Base-by-base conservation (phyloP, 2,113 vertebrate species). In the Microtus montanus region DNA sequence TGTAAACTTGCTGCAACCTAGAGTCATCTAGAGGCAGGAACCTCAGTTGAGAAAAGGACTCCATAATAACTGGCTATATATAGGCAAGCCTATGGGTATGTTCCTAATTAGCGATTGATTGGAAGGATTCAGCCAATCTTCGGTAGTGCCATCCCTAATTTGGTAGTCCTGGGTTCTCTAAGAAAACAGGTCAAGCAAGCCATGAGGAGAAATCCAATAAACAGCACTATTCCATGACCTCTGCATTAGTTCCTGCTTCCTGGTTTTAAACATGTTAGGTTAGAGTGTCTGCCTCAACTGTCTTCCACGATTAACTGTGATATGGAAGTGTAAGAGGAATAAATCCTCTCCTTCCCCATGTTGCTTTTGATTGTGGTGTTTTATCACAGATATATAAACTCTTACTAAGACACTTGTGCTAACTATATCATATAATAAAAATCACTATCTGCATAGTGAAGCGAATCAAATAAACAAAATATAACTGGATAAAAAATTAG, bases 391-490 rank as follows among this genome's bases (percentile, higher is more conserved):
- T 41, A 41, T 7, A 26, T 26, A 14, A 64, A 30, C n/a, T 44
- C n/a, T 84, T 33, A 66, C 22, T 28, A 44, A 63, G 24, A 41
- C 20, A 38, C 1, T 61, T 44, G 58, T 84, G 3, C 44, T 84
- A 63, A 30, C 7, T 19, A 63, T 63, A 83, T 44, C n/a, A 19
- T 41, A 38, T 11, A 83, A 84, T 89, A n/a, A 73, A 97, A 94
- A 87, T 92, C 24, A 90, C 22, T 66, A 11, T 83, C 3, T 89
- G 2, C 7, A 63, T 78, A 86, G 7, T 13, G 14, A 87, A 28
- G 4, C 7, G n/a, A 94, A 97, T 95, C 77, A 96, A 94, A 91
- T 89, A 12, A 96, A 94, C 89, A 52, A 87, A 82, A 87, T 92
- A 95, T 80, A 91, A 96, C 92, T 73, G 82, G 54, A 94, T 84